Evolutionary conservation across 1,140 invertebrate species (phyloP).

Genomic region (Neotoxoptera formosana): DNA sequence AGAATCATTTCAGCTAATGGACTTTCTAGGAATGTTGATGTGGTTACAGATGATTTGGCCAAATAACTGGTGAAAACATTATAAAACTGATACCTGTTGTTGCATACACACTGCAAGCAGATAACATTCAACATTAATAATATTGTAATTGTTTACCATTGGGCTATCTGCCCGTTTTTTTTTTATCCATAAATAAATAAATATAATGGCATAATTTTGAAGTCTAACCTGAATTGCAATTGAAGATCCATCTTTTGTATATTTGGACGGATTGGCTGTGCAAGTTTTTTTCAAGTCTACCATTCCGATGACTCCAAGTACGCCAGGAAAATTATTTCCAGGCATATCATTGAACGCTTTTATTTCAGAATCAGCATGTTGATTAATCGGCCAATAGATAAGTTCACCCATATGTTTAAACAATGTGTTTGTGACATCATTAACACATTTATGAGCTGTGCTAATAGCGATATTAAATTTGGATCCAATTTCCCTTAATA

Average conservation of each 20-base stretch:
- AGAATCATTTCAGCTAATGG: constrained; percentile 46
- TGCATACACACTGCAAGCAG: constrained; percentile 53
- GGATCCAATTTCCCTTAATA: constrained; percentile 25
- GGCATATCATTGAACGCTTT: constrained; percentile 24
- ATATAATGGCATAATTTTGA: neutral
- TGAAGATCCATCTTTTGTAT: constrained; percentile 42
- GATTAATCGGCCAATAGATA: constrained; percentile 41
- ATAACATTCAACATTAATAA: neutral
- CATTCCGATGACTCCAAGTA: constrained; percentile 49
- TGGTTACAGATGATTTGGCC: neutral
- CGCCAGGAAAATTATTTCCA: constrained; percentile 16
- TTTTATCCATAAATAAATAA: neutral
- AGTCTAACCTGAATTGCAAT: constrained; percentile 38
- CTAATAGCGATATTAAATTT: constrained; percentile 49
- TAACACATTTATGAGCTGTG: constrained; percentile 50
- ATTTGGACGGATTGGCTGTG: constrained; percentile 47
- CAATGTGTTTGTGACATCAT: constrained; percentile 1
- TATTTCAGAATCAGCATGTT: constrained; percentile 42
- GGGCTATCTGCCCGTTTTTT: too few relatives aligned
- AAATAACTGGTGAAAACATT: constrained; percentile 53
- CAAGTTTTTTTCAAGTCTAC: constrained; percentile 49
- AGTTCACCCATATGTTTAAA: constrained; percentile 47
- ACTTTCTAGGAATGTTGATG: constrained; percentile 46
- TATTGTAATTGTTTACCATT: neutral
- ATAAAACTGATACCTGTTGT: constrained; percentile 49